These are phyloP conservation scores for Aspidiotus destructor DNA, from an alignment of 2,888 invertebrate genomes.

Conservation along the genomic window DNA sequence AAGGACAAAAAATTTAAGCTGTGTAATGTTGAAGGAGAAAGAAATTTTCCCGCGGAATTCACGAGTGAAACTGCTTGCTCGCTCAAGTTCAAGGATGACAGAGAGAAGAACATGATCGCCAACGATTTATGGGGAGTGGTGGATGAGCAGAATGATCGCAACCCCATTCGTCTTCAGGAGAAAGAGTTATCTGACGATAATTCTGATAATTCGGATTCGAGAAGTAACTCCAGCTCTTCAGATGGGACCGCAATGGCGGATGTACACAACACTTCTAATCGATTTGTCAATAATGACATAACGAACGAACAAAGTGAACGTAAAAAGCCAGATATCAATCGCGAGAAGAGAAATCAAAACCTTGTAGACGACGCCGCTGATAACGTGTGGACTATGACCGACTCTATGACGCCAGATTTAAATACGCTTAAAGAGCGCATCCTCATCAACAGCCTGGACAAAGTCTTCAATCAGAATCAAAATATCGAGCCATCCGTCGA, in stretches of 20 bases:
- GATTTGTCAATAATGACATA: constrained; percentile 27
- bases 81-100: constrained; percentile 2
- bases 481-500: background rate
- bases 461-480: constrained; percentile 14
- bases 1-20: background rate
- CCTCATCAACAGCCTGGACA: constrained; percentile 16
- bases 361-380: background rate
- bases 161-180: background rate
- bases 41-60: background rate
- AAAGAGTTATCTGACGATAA: constrained; percentile 3
- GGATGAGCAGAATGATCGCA: background rate
- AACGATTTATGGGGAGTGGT: constrained; percentile 20
- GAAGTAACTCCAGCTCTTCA: constrained; percentile 24
- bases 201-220: constrained; percentile 16
- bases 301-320: constrained; percentile 5
- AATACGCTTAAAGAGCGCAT: constrained; percentile 27
- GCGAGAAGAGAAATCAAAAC: constrained; percentile 15
- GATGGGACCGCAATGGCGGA: constrained; percentile 15
- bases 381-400: background rate
- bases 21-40: constrained; percentile 4
- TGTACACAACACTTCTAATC: constrained; percentile 21
- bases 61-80: constrained; percentile 4
- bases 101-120: constrained; percentile 13
- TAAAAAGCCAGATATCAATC: constrained; percentile 16
- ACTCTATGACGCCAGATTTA: constrained; percentile 17